Base-by-base conservation (phyloP, 2,888 invertebrate species). In the Isoperla grammatica region DNA sequence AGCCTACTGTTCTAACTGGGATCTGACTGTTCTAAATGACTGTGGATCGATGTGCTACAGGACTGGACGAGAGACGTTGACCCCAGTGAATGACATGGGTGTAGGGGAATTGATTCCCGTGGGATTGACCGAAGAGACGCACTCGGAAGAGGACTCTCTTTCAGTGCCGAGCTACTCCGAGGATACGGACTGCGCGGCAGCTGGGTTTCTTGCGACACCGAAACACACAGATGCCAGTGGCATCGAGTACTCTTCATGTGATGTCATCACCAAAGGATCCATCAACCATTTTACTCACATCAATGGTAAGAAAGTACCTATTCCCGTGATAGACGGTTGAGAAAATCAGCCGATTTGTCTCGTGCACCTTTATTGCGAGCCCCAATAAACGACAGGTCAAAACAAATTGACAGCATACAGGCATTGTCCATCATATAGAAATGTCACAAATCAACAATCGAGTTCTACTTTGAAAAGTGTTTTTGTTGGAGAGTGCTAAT, bases 21-120 rank as follows among this genome's bases (percentile, higher is more conserved):
- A n/a, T n/a, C n/a, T n/a, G n/a, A n/a, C n/a, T n/a, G n/a, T n/a
- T n/a, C n/a, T n/a, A n/a, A n/a, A n/a, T n/a, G n/a, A n/a, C n/a
- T 29, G 29, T 8, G 4, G 29, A 29, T 29, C 29, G 29, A 15
- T 40, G 42, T 12, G 3, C 4, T 40, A 15, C 42, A 40, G 42
- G 42, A 40, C n/a, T 4, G 29, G 29, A 8, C 29, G 29, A 4
- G 29, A 64, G 57, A 73, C 74, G 45, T 68, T 80, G 61, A 79
- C 79, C 15, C 78, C 79, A 4, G 71, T 80, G 20, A 76, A 76
- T 50, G 69, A 73, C 39, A 66, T 70, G 50, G 71, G 70, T 59
- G 72, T 79, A 35, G 79, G 79, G 1, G 78, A 79, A 69, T 66
- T 80, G 45, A 78, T 78, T 20, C 78, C 78, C 5, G 71, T 80